Evolutionary conservation across 2,797 vertebrate genomes (phyloP), one percentile per base, ranked within the genome.

Genomic region (Sciurus vulgaris): DNA sequence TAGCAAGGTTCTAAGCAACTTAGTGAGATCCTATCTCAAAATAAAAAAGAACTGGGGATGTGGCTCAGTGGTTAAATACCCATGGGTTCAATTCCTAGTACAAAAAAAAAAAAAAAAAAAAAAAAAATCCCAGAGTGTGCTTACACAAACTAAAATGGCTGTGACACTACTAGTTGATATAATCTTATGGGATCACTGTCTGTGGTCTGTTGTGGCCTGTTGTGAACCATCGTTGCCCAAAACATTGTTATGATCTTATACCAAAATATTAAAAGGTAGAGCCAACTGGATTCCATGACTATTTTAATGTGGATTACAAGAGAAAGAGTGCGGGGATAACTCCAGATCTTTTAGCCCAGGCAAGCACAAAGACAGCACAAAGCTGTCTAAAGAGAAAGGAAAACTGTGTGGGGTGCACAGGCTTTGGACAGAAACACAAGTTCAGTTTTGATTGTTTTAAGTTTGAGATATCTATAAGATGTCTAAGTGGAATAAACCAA

Each of bases 361-460:
- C 1, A 73, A 17, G 35, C 61, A 3, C 11, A 51, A 87, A 24
- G 44, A 26, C 6, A 14, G 30, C 38, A 38, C 38, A 38, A 28
- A 38, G 20, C 56, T 79, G 44, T 44, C 88, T 86, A 54, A 11
- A 47, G 5, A 44, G 7, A 24, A 20, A 72, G 28, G 41, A 13
- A 54, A 85, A 22, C 9, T 79, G 6, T 92, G n/a, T 91, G 49
- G 41, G 38, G 38, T 22, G 35, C 73, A 83, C 6, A 41, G 87
- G 38, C 82, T 90, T 78, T 7, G 13, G 13, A 12, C 12, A 28
- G 8, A 74, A 63, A 74, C 47, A 44, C 13, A n/a, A 70, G 14
- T 65, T 89, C 73, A 22, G 8, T 86, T 96, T 74, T 65, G 49
- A 84, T 41, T 47, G 78, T 78, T 49, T 38, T 41, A 69, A 91